Evolutionary conservation across 2,113 vertebrate species (phyloP).

Genomic region (Oryzias melastigma): DNA sequence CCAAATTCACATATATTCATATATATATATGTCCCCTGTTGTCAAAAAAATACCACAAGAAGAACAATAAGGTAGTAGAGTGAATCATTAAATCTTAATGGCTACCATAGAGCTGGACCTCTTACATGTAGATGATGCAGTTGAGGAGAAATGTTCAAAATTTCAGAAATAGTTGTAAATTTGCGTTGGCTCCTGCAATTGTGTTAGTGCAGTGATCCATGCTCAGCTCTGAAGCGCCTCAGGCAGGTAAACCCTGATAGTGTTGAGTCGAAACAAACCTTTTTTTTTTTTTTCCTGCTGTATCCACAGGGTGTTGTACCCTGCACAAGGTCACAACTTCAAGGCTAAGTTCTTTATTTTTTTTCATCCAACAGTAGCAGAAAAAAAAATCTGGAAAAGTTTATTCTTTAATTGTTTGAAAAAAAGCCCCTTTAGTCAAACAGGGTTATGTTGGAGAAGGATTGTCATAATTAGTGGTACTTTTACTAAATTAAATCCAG

Average conservation of each 20-base stretch:
- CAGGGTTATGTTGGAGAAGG: no score
- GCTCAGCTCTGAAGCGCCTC: conserved; percentile 63
- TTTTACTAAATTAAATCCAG: no score
- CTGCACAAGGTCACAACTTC: conserved; percentile 35
- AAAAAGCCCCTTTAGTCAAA: no score
- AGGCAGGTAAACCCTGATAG: conserved; percentile 63
- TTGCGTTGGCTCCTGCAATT: conserved; percentile 76
- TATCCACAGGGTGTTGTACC: conserved; percentile 52
- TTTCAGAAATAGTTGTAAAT: conserved; percentile 73
- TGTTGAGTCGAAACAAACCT: conserved; percentile 58
- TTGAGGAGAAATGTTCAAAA: conserved; percentile 76
- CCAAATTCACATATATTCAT: no score
- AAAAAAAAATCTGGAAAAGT: neutral
- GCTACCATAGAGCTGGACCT: conserved; percentile 70
- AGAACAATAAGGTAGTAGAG: no score
- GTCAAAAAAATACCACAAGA: no score
- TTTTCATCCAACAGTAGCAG: no score
- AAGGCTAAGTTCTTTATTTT: conserved; percentile 27
- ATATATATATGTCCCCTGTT: no score
- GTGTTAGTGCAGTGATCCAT: conserved; percentile 66
- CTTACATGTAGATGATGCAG: conserved; percentile 75
- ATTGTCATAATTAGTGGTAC: no score
- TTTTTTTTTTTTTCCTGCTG: conserved; percentile 31
- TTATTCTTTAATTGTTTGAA: neutral
- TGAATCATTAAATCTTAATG: conserved; percentile 74